These are phyloP conservation scores for Lacerta viridis DNA, from an alignment of 2,797 vertebrate species.

Conservation along the genomic window DNA sequence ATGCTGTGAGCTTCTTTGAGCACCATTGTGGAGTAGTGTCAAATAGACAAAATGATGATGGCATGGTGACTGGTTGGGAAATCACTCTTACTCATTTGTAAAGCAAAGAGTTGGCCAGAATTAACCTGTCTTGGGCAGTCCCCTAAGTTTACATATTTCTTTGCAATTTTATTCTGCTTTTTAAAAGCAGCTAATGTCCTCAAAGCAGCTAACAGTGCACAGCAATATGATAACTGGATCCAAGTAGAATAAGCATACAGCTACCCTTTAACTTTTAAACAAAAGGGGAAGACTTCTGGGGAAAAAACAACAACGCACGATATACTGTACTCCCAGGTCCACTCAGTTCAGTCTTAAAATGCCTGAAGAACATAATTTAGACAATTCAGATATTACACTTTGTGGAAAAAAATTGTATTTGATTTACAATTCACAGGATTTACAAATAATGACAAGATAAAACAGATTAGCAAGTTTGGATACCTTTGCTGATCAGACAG, in stretches of 20 bases:
- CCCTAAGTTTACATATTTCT: not conserved
- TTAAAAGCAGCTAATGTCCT: not conserved
- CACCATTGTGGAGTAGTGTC: too few relatives aligned
- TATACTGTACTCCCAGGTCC: not conserved
- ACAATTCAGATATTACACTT: slow-evolving; percentile 62
- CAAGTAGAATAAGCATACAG: too few relatives aligned
- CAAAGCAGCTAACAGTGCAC: too few relatives aligned
- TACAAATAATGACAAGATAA: slow-evolving; percentile 79
- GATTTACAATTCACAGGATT: slow-evolving; percentile 83
- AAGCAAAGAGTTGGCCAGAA: not conserved
- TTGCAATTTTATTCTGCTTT: not conserved
- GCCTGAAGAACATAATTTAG: slow-evolving; percentile 14
- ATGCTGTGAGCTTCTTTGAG: too few relatives aligned
- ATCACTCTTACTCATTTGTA: not conserved
- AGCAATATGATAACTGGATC: too few relatives aligned
- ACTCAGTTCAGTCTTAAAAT: not conserved
- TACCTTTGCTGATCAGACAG: slow-evolving; percentile 65
- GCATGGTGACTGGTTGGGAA: too few relatives aligned
- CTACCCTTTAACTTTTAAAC: too few relatives aligned
- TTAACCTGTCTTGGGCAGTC: not conserved
- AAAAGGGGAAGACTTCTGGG: not conserved
- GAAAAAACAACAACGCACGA: not conserved
- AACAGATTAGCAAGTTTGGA: slow-evolving; percentile 72
- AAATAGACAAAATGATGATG: too few relatives aligned
- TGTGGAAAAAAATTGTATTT: slow-evolving; percentile 80